Conservation (phyloP, 2,113 vertebrate genomes). For the Labeo catla region DNA sequence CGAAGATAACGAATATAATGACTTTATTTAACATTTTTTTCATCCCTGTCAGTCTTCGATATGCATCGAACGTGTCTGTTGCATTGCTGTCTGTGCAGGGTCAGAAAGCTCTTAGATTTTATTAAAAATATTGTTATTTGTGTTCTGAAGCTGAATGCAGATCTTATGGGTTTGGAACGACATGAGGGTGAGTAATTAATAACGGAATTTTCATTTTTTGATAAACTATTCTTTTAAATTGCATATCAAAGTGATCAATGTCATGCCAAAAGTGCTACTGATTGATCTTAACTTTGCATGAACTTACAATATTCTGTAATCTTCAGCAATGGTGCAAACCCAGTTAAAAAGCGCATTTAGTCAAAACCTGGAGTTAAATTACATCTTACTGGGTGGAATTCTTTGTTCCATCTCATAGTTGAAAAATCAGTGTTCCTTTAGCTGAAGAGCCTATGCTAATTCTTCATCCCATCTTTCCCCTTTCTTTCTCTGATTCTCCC, state of each 20-base stretch:
- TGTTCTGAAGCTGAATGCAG: no score
- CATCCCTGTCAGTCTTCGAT: no score
- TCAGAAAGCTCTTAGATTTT: no score
- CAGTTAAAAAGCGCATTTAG: not conserved
- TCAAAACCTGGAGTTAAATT: conserved; percentile 9
- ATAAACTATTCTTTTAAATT: not conserved
- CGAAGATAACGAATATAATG: no score
- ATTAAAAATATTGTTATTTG: no score
- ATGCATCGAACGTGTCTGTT: no score
- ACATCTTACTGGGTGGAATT: not conserved
- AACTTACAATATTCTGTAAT: not conserved
- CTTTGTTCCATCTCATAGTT: not conserved
- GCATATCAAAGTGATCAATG: not conserved
- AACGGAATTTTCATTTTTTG: no score
- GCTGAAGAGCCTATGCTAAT: not conserved
- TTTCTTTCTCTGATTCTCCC: conserved; percentile 14
- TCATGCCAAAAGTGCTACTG: not conserved
- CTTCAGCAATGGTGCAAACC: not conserved
- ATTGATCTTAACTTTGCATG: not conserved
- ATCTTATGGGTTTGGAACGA: no score
- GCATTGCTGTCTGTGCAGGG: no score
- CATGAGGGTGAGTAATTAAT: no score
- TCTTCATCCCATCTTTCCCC: not conserved
- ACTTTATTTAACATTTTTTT: no score
- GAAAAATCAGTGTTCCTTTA: not conserved